A percentile compares a stretch with the other conserved stretches of the same genome.
These are phyloP conservation scores for Micromesistius poutassou DNA, from an alignment of 2,797 vertebrate species.

Conservation along the genomic window DNA sequence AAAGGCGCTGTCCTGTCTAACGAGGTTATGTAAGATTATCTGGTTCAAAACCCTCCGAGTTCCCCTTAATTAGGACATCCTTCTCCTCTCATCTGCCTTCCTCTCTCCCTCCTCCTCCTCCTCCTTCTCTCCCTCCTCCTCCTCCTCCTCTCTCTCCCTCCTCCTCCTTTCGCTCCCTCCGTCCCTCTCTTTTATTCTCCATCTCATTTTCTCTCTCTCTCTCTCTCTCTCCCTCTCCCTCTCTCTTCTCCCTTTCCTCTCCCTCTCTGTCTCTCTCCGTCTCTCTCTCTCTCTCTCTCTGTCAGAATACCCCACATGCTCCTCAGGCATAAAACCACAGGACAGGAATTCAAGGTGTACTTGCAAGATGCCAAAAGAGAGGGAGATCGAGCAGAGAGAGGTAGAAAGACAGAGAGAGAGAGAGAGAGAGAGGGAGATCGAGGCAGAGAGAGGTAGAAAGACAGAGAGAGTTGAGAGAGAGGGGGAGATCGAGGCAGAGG, in stretches of 20 bases:
- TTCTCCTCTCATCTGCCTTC: conserved; percentile 45
- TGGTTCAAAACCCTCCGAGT: conserved; percentile 78
- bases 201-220: conserved; percentile 33
- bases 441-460: too few relatives aligned
- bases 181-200: too few relatives aligned
- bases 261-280: neutral
- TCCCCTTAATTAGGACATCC: conserved; percentile 80
- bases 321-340: conserved; percentile 51
- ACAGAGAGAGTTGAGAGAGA: too few relatives aligned
- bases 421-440: too few relatives aligned
- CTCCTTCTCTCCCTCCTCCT: neutral
- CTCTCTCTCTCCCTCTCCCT: neutral
- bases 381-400: neutral
- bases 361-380: conserved; percentile 47
- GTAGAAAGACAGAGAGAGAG: neutral
- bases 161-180: neutral
- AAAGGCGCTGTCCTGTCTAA: conserved; percentile 72
- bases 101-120: conserved; percentile 39
- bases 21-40: conserved; percentile 79
- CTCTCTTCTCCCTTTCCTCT: conserved; percentile 25
- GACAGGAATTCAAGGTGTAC: conserved; percentile 71
- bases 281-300: neutral
- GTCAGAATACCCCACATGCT: conserved; percentile 42
- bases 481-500: too few relatives aligned
- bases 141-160: neutral